A percentile compares a stretch with the other conserved stretches of the same genome.
Conservation (phyloP, 1,140 invertebrate species). For the Cyclina sinensis region DNA sequence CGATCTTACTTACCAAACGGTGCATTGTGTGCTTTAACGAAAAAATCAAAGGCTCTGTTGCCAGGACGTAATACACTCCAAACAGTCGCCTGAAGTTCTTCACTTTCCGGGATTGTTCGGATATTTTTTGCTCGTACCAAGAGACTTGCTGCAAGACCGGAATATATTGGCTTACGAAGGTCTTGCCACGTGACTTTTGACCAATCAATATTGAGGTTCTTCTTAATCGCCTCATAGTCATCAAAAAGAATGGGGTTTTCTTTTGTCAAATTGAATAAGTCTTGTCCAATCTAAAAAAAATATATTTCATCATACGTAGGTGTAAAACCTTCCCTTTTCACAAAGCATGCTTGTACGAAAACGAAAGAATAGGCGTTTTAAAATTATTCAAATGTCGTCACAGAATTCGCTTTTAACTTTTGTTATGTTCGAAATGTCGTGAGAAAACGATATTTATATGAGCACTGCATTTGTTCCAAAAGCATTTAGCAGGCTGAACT, state of each 20-base stretch:
- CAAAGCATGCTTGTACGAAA: no score
- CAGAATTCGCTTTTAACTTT: no score
- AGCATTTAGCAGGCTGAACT: no score
- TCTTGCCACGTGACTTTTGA: slow-evolving; percentile 77
- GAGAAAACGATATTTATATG: no score
- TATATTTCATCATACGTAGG: no score
- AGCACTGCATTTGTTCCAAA: no score
- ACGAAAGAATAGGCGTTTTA: no score
- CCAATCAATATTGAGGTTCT: slow-evolving; percentile 80
- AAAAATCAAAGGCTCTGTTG: slow-evolving; percentile 22
- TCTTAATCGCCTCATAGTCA: slow-evolving; percentile 49
- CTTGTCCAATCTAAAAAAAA: slow-evolving; percentile 59
- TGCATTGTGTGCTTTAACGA: not conserved
- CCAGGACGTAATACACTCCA: slow-evolving; percentile 31
- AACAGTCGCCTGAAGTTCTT: slow-evolving; percentile 27
- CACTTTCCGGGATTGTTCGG: slow-evolving; percentile 36
- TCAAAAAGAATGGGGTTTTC: not conserved
- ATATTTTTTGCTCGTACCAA: slow-evolving; percentile 64
- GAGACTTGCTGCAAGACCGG: slow-evolving; percentile 77
- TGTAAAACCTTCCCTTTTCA: no score
- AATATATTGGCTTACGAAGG: slow-evolving; percentile 79
- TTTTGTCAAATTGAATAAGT: slow-evolving; percentile 40
- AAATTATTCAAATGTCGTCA: no score
- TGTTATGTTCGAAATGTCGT: no score
- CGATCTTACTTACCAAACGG: slow-evolving; percentile 2